Evolutionary conservation across 2,888 invertebrate genomes (phyloP).

Genomic region (Nebria brevicollis): DNA sequence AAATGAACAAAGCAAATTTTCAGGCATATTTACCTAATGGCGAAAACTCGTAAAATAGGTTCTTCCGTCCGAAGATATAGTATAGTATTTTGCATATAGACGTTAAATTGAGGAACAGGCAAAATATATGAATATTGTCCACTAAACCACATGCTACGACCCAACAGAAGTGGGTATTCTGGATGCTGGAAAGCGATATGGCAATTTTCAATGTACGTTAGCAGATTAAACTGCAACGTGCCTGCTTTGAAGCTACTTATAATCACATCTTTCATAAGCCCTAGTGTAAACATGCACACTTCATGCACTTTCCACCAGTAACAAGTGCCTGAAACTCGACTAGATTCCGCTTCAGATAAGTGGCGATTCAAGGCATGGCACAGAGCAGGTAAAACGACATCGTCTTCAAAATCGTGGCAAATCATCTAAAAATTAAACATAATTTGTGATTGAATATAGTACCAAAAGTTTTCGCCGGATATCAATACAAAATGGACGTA

Average conservation of each 20-base stretch:
- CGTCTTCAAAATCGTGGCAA: constrained; percentile 65
- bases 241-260: constrained; percentile 12
- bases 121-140: constrained; percentile 58
- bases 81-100: constrained; percentile 57
- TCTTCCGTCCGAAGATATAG: constrained; percentile 59
- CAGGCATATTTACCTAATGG: constrained; percentile 53
- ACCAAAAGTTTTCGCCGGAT: not conserved
- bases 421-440: constrained; percentile 56
- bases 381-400: constrained; percentile 66
- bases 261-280: constrained; percentile 63
- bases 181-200: constrained; percentile 59
- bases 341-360: constrained; percentile 67
- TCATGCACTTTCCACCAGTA: constrained; percentile 77
- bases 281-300: constrained; percentile 72
- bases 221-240: constrained; percentile 57
- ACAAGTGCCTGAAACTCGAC: constrained; percentile 62
- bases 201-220: constrained; percentile 60
- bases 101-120: constrained; percentile 56
- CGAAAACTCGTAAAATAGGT: constrained; percentile 58
- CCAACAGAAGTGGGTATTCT: constrained; percentile 59
- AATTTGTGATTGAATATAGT: not conserved
- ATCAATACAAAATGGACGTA: not conserved
- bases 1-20: not conserved
- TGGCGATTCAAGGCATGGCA: constrained; percentile 70
- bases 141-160: constrained; percentile 60